Conservation (phyloP, 2,888 invertebrate species). For the Mythimna vitellina region DNA sequence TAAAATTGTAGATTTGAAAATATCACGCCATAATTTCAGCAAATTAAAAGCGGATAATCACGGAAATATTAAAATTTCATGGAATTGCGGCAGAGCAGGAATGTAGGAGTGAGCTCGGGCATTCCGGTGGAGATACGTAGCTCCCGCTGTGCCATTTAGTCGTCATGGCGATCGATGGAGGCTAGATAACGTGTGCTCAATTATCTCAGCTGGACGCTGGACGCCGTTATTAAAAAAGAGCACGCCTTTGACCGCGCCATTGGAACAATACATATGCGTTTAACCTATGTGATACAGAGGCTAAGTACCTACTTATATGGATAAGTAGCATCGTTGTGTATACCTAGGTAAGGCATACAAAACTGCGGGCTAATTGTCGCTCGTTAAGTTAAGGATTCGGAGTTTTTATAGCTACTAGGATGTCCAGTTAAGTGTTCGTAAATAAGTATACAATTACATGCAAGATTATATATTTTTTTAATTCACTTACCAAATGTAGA, state of each 20-base stretch:
- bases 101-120: conserved; percentile 4
- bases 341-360: too few species aligned
- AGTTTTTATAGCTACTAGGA: too few species aligned
- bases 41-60: conserved; percentile 10
- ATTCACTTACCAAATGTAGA: too few species aligned
- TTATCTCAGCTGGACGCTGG: not conserved
- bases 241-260: not conserved
- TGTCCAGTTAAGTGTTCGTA: too few species aligned
- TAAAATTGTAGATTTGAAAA: not conserved
- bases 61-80: conserved; percentile 15
- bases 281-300: too few species aligned
- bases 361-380: too few species aligned
- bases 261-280: not conserved
- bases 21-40: not conserved
- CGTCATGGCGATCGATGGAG: conserved; percentile 21
- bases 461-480: too few species aligned
- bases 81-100: conserved; percentile 5
- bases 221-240: not conserved
- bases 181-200: conserved; percentile 19
- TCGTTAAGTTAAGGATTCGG: too few species aligned
- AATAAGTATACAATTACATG: too few species aligned
- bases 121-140: conserved; percentile 16
- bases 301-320: too few species aligned
- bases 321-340: too few species aligned
- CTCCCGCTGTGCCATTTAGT: conserved; percentile 32